Base-by-base conservation (phyloP, 2,797 vertebrate species). In the Trachurus trachurus region DNA sequence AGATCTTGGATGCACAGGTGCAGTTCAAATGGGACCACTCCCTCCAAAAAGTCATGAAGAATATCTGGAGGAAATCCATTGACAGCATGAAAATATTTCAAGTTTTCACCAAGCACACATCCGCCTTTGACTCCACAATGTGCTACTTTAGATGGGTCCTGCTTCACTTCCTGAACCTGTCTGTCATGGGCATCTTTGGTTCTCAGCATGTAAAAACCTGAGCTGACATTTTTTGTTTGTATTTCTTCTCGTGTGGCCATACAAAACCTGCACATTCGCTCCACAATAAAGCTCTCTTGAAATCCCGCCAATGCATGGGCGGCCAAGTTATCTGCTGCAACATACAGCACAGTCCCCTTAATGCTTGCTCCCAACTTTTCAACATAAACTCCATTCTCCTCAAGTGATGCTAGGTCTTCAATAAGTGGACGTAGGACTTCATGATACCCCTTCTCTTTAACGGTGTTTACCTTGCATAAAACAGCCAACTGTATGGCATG, bases 401-500 rank as follows among this genome's bases (percentile, higher is more conserved):
- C n/a, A n/a, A n/a, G n/a, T n/a, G 26, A 56, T 12, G 34, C 49
- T 12, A 76, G 49, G 12, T 69, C 65, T 9, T 62, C 4, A 61
- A 0, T 16, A 0, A 69, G 58, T 44, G 65, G 74, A 16, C 7
- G 13, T 1, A 68, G 50, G 16, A 76, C 22, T 62, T 69, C 16
- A 26, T 19, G n/a, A 57, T 64, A 63, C 8, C 53, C 44, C 0
- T 50, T 19, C 6, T 58, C 21, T 56, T 70, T 64, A 4, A 65
- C 21, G 2, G 22, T 50, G 1, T 10, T 42, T 3, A 49, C 21
- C 34, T 70, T 77, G 34, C 60, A 70, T 13, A 77, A 22, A 15
- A 77, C 21, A 50, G 52, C 74, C 16, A 77, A 44, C 52, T 65
- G 60, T 29, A 70, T 76, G 12, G 52, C 34, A 13, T 63, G 39